phyloP scores from a whole-genome alignment of 1,140 invertebrate species.

The Drepana arcuata region DNA sequence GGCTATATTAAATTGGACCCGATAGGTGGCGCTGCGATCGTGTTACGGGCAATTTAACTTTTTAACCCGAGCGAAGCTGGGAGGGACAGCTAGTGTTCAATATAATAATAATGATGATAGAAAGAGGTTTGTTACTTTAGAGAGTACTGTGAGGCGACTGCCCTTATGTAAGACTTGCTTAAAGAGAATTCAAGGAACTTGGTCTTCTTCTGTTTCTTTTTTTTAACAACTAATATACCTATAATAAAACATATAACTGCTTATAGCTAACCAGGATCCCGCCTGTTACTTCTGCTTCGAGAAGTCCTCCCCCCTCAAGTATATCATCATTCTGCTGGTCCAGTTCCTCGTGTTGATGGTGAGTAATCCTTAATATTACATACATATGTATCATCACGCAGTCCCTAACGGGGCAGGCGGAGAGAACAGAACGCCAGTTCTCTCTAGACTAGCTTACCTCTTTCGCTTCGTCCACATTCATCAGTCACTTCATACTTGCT shows the following conservation, averaged over 20 bases:
- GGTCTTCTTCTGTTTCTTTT: too few species aligned
- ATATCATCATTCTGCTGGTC: conserved; percentile 18
- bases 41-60: too few species aligned
- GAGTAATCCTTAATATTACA: too few species aligned
- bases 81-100: too few species aligned
- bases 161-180: background rate
- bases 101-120: background rate
- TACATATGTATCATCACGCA: background rate
- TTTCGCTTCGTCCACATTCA: background rate
- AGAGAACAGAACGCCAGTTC: background rate
- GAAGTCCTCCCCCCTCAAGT: conserved; percentile 7
- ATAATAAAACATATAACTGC: background rate
- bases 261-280: conserved; percentile 14
- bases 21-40: too few species aligned
- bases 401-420: background rate
- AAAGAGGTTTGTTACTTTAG: background rate
- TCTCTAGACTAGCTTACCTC: background rate
- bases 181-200: too few species aligned
- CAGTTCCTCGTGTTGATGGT: conserved; percentile 38
- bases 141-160: background rate
- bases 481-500: background rate
- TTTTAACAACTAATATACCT: background rate
- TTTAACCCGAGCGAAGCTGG: too few species aligned
- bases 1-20: too few species aligned
- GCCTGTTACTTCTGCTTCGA: conserved; percentile 20